These are phyloP conservation scores for Oreochromis mossambicus DNA, from an alignment of 2,797 vertebrate genomes.

Conservation along the genomic window DNA sequence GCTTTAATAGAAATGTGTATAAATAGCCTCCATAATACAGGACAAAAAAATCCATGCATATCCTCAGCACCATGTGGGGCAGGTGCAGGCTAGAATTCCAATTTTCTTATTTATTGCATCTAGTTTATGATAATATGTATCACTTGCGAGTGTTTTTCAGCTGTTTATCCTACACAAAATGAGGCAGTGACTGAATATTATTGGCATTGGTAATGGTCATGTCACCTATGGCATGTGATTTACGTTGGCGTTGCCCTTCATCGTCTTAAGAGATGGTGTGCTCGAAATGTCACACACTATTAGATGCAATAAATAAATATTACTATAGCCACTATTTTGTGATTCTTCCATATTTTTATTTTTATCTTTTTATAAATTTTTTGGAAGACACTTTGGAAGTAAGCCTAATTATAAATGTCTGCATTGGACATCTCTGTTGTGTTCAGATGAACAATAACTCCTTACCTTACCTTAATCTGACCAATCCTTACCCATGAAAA, in stretches of 20 bases:
- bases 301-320: not conserved
- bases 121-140: not conserved
- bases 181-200: not conserved
- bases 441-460: too few species aligned
- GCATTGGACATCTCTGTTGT: not conserved
- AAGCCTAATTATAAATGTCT: too few species aligned
- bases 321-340: too few species aligned
- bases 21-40: not conserved
- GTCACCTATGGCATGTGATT: too few species aligned
- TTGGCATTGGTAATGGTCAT: not conserved
- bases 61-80: not conserved
- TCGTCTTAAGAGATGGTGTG: too few species aligned
- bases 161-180: not conserved
- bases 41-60: not conserved
- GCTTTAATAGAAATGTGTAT: not conserved
- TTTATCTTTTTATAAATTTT: too few species aligned
- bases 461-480: too few species aligned
- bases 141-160: rapidly evolving
- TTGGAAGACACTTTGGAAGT: too few species aligned
- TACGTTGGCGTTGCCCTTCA: too few species aligned
- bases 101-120: not conserved
- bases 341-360: too few species aligned
- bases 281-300: too few species aligned
- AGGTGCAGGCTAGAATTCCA: not conserved
- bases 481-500: not conserved